Base-by-base conservation (phyloP, 1,140 invertebrate species). In the Ooceraea biroi region DNA sequence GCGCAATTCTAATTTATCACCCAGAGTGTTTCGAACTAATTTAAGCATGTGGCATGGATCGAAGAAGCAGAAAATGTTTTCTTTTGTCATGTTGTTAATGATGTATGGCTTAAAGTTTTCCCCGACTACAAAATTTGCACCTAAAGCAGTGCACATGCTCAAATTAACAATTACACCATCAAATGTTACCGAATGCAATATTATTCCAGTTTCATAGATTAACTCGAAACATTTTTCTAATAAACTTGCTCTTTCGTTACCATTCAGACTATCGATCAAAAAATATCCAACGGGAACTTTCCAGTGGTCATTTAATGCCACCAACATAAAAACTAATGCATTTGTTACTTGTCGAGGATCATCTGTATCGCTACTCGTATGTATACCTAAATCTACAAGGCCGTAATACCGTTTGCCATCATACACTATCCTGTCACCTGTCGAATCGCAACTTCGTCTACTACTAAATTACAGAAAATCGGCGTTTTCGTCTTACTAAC, bases 241-340 rank as follows among this genome's bases (percentile, higher is more conserved):
- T 27, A 65, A 65, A 44, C n/a, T 65, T 19, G 17, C 3, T 12
- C 61, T 41, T 22, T 65, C 61, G n/a, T 65, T 1, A 12, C 61
- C n/a, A 3, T 11, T 65, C 27, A 44, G 61, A 22, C 1, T 44
- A 12, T 44, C n/a, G n/a, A 65, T 65, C 5, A 65, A 44, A 65
- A 65, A 65, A 65, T 65, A 65, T 3, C 36, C 61, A 22, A 65
- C 3, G 4, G 61, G 61, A 11, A 65, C 11, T 65, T 65, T 65
- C 61, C 36, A 65, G 11, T 65, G 36, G 4, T 19, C 61, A 44
- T 65, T 65, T 44, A 65, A 7, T 1, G 61, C 17, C 11, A 65
- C 61, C 12, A 5, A 1, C 61, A 65, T 46, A 65, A 65, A 65
- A 10, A 65, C 30, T 10, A 58, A 25, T 8, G 55, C 55, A 25